Conservation (phyloP, 2,797 vertebrate genomes). For the Botia kubotai region DNA sequence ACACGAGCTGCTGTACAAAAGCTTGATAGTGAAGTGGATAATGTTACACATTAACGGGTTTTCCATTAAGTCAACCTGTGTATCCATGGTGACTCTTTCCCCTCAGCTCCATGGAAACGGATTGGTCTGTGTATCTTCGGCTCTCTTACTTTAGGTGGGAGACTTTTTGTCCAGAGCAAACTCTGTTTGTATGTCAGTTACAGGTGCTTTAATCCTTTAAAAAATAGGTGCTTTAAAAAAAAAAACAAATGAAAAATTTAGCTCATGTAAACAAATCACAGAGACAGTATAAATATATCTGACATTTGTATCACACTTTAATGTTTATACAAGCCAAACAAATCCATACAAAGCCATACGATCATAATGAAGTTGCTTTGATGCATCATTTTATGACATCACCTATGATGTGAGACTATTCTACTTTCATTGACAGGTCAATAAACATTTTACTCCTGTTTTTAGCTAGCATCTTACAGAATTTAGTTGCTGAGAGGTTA, state of each 20-base stretch:
- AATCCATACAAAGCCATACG: not conserved
- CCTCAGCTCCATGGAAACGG: constrained; percentile 51
- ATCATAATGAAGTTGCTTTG: no score
- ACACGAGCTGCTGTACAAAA: constrained; percentile 41
- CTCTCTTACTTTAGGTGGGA: constrained; percentile 8
- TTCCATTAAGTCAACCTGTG: constrained; percentile 65
- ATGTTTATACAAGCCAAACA: not conserved
- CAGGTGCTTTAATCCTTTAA: constrained; percentile 9
- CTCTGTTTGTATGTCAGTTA: constrained; percentile 25
- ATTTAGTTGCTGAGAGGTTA: not conserved
- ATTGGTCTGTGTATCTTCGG: constrained; percentile 48
- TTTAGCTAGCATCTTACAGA: not conserved
- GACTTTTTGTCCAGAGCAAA: constrained; percentile 25
- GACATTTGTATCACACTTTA: not conserved
- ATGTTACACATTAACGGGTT: constrained; percentile 66
- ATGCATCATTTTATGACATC: no score
- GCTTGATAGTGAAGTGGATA: constrained; percentile 51
- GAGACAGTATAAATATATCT: not conserved
- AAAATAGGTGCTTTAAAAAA: no score
- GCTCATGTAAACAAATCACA: not conserved
- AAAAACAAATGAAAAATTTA: not conserved
- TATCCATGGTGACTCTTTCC: constrained; percentile 62
- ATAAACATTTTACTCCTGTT: no score
- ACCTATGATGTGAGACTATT: no score
- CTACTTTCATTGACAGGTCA: no score